Conservation (phyloP, 1,140 invertebrate species). For the Achatina immaculata region DNA sequence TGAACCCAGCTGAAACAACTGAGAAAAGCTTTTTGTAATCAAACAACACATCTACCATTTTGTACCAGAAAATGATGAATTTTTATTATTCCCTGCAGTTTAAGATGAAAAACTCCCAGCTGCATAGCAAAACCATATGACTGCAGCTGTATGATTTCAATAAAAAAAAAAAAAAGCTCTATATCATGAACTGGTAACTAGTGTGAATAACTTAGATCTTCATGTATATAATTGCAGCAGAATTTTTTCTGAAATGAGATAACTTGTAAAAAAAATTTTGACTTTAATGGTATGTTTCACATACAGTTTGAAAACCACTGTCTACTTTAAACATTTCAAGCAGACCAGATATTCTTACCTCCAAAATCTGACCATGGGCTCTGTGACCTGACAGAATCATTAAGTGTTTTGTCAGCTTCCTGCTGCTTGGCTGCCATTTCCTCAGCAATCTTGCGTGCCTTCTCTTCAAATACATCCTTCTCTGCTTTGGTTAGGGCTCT, state of each 20-base stretch:
- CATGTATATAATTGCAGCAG: background rate
- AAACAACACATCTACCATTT: no score
- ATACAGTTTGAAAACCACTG: background rate
- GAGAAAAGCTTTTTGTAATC: no score
- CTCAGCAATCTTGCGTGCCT: conserved; percentile 63
- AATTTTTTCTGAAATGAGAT: background rate
- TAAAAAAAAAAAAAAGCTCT: no score
- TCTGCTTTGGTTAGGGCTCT: conserved; percentile 86
- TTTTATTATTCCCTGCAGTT: no score
- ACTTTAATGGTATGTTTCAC: background rate
- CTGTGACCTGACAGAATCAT: conserved; percentile 58
- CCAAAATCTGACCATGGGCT: conserved; percentile 55
- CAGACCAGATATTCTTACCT: conserved; percentile 4
- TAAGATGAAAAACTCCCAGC: no score
- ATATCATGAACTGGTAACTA: no score
- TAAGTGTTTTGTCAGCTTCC: conserved; percentile 63
- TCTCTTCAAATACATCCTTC: conserved; percentile 90
- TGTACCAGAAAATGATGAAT: no score
- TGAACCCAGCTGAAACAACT: no score
- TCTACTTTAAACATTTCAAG: background rate
- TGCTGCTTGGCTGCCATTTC: conserved; percentile 66
- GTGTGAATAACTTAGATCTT: background rate
- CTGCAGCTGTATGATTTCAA: no score
- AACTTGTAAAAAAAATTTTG: background rate
- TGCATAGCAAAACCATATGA: no score